Evolutionary conservation across 2,888 invertebrate species (phyloP).

Genomic region (Agonopterix heracliana): DNA sequence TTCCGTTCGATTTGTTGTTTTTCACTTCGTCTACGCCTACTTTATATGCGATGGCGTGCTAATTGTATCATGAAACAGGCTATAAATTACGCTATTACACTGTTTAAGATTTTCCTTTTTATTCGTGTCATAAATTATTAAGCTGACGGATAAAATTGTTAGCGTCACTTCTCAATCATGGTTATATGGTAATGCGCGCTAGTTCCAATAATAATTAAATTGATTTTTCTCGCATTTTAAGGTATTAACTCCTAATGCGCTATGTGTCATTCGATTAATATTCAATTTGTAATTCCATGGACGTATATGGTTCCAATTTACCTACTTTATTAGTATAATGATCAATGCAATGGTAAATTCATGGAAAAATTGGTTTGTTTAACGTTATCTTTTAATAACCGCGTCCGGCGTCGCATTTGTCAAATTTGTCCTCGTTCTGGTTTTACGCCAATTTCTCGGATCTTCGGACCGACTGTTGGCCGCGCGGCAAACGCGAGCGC

Average conservation of each 20-base stretch:
- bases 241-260: too few species aligned
- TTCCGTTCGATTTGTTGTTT: not conserved
- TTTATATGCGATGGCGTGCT: slow-evolving; percentile 1
- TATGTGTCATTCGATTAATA: too few species aligned
- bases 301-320: too few species aligned
- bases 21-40: not conserved
- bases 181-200: not conserved
- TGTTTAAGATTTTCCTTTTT: not conserved
- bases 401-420: slow-evolving; percentile 32
- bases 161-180: not conserved
- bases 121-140: not conserved
- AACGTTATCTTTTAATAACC: not conserved
- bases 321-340: too few species aligned
- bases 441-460: slow-evolving; percentile 35
- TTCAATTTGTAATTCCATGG: too few species aligned
- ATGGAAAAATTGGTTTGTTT: not conserved
- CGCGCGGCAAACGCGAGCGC: slow-evolving; percentile 7
- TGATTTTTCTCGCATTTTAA: not conserved
- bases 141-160: not conserved
- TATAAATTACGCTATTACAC: not conserved
- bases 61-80: not conserved
- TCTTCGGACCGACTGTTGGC: slow-evolving; percentile 20
- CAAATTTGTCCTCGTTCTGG: slow-evolving; percentile 45
- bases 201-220: not conserved
- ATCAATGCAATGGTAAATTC: not conserved